A percentile compares a stretch with the other conserved stretches of the same genome.
Evolutionary conservation across 1,140 invertebrate genomes (phyloP).

Genomic region (Venturia canescens): DNA sequence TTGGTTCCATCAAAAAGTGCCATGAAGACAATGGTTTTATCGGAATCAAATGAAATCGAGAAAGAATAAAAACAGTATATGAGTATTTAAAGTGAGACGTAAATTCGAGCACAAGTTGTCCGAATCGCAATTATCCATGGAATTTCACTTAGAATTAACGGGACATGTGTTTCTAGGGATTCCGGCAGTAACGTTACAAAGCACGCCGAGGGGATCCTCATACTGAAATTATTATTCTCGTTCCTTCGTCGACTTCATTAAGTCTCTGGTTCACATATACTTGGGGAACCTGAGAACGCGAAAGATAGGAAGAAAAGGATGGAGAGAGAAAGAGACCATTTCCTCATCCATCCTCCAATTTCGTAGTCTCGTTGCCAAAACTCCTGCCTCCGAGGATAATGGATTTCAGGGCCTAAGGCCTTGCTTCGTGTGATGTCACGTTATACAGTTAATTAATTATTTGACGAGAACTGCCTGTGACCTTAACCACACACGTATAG

Average conservation of each 20-base stretch:
- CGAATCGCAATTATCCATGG: constrained; percentile 9
- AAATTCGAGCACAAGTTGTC: not conserved
- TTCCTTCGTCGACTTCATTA: constrained; percentile 33
- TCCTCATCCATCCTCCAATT: constrained; percentile 35
- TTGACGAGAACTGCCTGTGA: constrained; percentile 32
- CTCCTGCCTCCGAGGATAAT: constrained; percentile 30
- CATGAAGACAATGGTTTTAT: not conserved
- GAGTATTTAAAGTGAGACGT: constrained; percentile 9
- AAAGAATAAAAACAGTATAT: not conserved
- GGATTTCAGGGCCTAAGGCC: constrained; percentile 40
- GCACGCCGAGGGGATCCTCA: not conserved
- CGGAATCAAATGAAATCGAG: too few species aligned
- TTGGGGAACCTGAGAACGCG: not conserved
- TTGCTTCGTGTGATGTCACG: constrained; percentile 36
- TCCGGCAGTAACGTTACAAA: not conserved
- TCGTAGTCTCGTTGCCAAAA: constrained; percentile 34
- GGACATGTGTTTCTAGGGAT: not conserved
- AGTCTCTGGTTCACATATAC: constrained; percentile 21
- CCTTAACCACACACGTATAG: constrained; percentile 27
- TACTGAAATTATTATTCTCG: constrained; percentile 25
- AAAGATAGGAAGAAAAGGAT: not conserved
- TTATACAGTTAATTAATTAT: constrained; percentile 44
- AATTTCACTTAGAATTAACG: constrained; percentile 26
- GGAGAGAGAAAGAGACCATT: not conserved
- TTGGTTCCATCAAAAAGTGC: constrained; percentile 28